Evolutionary conservation across 2,113 vertebrate genomes (phyloP), one percentile per base, ranked within the genome.

Genomic region (Odocoileus hemionus): DNA sequence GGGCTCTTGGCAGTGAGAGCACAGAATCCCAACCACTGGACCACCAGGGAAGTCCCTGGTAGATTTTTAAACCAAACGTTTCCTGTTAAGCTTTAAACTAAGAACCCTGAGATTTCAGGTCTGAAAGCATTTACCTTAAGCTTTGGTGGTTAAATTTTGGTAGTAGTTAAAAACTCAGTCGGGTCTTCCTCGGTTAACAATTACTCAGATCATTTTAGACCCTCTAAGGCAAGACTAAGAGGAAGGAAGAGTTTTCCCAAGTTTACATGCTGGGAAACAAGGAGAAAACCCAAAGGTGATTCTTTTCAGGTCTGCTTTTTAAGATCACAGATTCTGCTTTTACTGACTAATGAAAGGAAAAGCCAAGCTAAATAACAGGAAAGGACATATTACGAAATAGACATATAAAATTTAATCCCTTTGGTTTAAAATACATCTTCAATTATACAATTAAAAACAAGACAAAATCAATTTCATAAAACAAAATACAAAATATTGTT

Each of bases 371-470:
- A 94, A 3, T 36, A 80, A 95, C 4, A 50, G 30, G 30, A 91
- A 93, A 61, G 47, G 84, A 97, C 91, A 43, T 84, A 19, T 84
- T 99, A 99, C 74, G 98, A 99, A 99, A 99, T 90, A 87, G 97
- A 98, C 98, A 99, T 99, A 99, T 93, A 99, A 99, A 99, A 99
- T 99, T 99, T 99, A 99, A 99, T 99, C 96, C 98, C 97, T 99
- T 98, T 98, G 97, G 95, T 97, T 98, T 98, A 98, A 98, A 99
- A 98, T 97, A 98, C 95, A 98, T 98, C 97, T 98, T 98, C 98
- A 94, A 98, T 79, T 85, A 96, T 80, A 97, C 33, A 96, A 96
- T 98, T 98, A 98, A 98, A 98, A 98, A 98, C 61, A 97, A 98
- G 96, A 87, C 84, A 96, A 95, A 98, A 97, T 97, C 94, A 90